Evolutionary conservation across 2,888 invertebrate genomes (phyloP).

Genomic region (Dromius quadrimaculatus): DNA sequence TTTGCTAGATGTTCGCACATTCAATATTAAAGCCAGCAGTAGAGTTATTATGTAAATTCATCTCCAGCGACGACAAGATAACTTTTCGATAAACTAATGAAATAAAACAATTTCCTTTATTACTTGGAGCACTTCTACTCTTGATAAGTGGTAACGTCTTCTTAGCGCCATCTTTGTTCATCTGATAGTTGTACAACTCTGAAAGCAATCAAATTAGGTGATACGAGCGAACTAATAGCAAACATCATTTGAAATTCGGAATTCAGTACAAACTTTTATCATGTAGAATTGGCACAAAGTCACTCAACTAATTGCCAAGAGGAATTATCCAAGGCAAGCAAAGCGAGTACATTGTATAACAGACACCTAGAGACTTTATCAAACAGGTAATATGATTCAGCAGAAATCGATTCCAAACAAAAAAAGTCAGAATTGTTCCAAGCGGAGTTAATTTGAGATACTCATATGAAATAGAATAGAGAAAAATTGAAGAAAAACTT

Average conservation of each 20-base stretch:
- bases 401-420: too few species aligned
- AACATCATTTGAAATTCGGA: not conserved
- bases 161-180: not conserved
- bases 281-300: not conserved
- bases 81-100: not conserved
- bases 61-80: not conserved
- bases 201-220: not conserved
- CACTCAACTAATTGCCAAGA: too few species aligned
- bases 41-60: not conserved
- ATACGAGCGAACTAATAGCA: not conserved
- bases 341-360: too few species aligned
- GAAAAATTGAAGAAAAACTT: too few species aligned
- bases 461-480: too few species aligned
- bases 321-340: too few species aligned
- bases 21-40: not conserved
- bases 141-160: not conserved
- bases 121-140: not conserved
- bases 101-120: not conserved
- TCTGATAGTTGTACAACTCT: too few species aligned
- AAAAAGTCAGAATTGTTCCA: too few species aligned
- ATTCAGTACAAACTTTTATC: not conserved
- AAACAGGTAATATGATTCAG: too few species aligned
- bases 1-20: not conserved
- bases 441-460: too few species aligned
- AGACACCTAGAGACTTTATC: too few species aligned